Evolutionary conservation across 2,113 vertebrate species (phyloP).

Genomic region (Columba janthina): DNA sequence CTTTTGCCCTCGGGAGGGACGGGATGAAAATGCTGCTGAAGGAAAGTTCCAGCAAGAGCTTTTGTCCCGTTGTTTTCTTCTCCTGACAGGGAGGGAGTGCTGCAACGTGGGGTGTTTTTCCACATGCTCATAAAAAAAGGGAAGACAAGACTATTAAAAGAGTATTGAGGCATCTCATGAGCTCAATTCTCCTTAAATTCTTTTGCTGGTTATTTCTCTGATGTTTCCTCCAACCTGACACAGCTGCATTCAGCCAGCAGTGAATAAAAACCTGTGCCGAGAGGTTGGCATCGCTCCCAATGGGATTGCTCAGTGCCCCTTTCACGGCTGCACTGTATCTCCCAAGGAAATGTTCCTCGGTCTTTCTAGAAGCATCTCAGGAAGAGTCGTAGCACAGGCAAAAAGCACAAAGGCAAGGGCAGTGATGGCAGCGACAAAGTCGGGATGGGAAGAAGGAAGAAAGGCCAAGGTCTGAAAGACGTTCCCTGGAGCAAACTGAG

Average conservation of each 20-base stretch:
- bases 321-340: background rate
- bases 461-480: background rate
- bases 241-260: background rate
- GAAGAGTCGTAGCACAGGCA: background rate
- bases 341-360: rapidly evolving
- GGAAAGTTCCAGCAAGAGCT: background rate
- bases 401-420: background rate
- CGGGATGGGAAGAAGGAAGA: background rate
- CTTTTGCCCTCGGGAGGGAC: background rate
- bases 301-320: background rate
- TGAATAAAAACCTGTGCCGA: background rate
- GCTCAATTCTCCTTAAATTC: background rate
- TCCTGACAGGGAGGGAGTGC: background rate
- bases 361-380: background rate
- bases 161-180: rapidly evolving
- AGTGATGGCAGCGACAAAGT: background rate
- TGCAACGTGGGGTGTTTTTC: background rate
- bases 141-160: rapidly evolving
- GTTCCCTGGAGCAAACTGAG: background rate
- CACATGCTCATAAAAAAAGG: background rate
- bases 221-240: background rate
- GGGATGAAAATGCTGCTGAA: background rate
- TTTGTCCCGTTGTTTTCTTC: background rate
- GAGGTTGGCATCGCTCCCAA: rapidly evolving
- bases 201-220: background rate